A percentile compares a stretch with the other conserved stretches of the same genome.
Evolutionary conservation across 2,888 invertebrate species (phyloP).

Genomic region (Drosophila gaucha): DNA sequence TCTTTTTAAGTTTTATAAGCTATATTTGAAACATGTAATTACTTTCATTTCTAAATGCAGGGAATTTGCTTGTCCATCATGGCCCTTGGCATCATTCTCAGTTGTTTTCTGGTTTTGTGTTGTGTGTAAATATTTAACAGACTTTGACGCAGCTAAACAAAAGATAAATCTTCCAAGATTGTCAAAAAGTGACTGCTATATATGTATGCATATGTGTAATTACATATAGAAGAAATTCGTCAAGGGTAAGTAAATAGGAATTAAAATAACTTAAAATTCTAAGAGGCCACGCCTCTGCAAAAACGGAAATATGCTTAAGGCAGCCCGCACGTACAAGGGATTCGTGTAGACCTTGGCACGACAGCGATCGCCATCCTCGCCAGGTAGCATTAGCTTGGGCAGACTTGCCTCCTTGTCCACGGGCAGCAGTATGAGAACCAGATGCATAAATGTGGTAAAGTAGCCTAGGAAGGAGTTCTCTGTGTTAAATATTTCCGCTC

Average conservation of each 20-base stretch:
- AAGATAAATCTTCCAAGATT: slow-evolving; percentile 64
- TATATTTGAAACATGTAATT: neutral
- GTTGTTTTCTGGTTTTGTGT: slow-evolving; percentile 12
- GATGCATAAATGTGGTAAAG: slow-evolving; percentile 74
- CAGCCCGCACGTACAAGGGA: slow-evolving; percentile 81
- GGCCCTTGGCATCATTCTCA: neutral
- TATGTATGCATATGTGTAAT: neutral
- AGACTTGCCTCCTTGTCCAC: slow-evolving; percentile 77
- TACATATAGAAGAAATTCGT: slow-evolving; percentile 34
- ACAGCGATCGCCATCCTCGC: slow-evolving; percentile 77
- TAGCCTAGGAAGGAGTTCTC: slow-evolving; percentile 59
- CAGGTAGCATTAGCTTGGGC: slow-evolving; percentile 70
- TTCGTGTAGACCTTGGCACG: slow-evolving; percentile 79
- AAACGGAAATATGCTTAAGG: slow-evolving; percentile 81
- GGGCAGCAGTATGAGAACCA: slow-evolving; percentile 78
- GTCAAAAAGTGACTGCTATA: slow-evolving; percentile 17
- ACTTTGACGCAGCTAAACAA: slow-evolving; percentile 58
- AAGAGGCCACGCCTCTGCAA: slow-evolving; percentile 79
- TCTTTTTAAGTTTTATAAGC: neutral
- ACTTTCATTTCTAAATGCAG: neutral
- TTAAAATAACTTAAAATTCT: slow-evolving; percentile 58
- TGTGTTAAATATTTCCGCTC: no score
- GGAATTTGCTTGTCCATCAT: slow-evolving; percentile 3
- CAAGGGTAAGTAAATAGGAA: slow-evolving; percentile 6
- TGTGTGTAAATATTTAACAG: slow-evolving; percentile 19